Evolutionary conservation across 2,113 vertebrate species (phyloP).

Genomic region (Salminus brasiliensis): DNA sequence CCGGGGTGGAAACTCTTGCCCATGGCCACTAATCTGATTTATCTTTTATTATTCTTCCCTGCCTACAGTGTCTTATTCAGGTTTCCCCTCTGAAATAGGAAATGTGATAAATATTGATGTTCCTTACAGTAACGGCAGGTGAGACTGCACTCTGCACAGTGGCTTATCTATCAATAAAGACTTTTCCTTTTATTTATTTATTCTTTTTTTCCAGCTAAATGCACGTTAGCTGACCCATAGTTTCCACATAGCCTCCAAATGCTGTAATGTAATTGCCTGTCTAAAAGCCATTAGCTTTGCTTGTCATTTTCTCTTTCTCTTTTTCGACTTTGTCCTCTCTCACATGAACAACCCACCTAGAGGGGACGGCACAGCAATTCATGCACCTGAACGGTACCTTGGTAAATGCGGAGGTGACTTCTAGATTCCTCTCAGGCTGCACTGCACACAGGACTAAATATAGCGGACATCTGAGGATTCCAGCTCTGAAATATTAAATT

Average conservation of each 20-base stretch:
- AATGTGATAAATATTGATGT: constrained; percentile 82
- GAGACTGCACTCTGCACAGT: constrained; percentile 50
- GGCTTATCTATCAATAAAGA: constrained; percentile 45
- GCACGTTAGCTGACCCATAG: constrained; percentile 53
- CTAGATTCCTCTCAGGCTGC: neutral
- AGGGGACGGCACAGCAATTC: constrained; percentile 30
- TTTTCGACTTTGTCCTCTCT: constrained; percentile 5
- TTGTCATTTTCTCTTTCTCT: constrained; percentile 47
- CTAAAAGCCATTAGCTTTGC: constrained; percentile 60
- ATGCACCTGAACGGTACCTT: constrained; percentile 50
- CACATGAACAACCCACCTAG: constrained; percentile 26
- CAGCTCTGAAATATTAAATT: constrained; percentile 17
- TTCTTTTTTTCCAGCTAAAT: neutral
- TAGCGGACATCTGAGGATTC: neutral
- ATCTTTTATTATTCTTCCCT: constrained; percentile 70
- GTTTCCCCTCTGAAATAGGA: constrained; percentile 67
- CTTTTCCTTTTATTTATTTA: constrained; percentile 27
- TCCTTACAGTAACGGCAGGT: constrained; percentile 64
- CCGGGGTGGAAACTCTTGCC: constrained; percentile 56
- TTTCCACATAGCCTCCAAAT: constrained; percentile 35
- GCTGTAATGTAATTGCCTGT: constrained; percentile 23
- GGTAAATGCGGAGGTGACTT: constrained; percentile 6
- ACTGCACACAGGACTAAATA: neutral
- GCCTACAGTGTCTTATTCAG: constrained; percentile 60
- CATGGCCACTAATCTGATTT: constrained; percentile 72